These are phyloP conservation scores for Manduca sexta DNA, from an alignment of 1,140 invertebrate species.

Conservation along the genomic window DNA sequence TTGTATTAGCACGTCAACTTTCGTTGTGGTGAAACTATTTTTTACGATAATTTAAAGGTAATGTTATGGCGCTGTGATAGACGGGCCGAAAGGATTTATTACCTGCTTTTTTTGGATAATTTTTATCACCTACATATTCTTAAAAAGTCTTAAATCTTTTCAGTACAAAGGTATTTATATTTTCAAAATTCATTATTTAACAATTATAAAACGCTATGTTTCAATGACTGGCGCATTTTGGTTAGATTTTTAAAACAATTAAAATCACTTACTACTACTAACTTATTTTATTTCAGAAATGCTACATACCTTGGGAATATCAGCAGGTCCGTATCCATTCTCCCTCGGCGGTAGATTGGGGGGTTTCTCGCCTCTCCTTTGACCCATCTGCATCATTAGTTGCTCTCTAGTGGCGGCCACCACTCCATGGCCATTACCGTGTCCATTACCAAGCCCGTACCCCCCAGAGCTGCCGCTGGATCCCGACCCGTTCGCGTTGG, in stretches of 20 bases:
- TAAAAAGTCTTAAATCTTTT: no score
- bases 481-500: constrained; percentile 80
- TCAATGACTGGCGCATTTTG: no score
- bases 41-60: no score
- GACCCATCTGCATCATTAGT: constrained; percentile 77
- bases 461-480: constrained; percentile 77
- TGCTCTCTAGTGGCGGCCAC: constrained; percentile 82
- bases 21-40: no score
- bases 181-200: no score
- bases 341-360: constrained; percentile 94
- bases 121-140: no score
- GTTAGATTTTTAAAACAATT: no score
- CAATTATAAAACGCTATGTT: no score
- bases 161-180: no score
- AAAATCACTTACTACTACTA: no score
- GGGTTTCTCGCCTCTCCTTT: constrained; percentile 87
- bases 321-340: constrained; percentile 84
- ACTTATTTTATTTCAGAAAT: neutral
- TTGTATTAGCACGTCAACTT: neutral
- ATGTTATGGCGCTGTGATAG: no score
- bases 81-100: neutral
- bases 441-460: constrained; percentile 52
- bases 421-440: constrained; percentile 71
- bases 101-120: no score
- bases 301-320: constrained; percentile 84